A percentile compares a stretch with the other conserved stretches of the same genome.
These are phyloP conservation scores for Aphelinus atriplicis DNA, from an alignment of 1,140 invertebrate genomes.

Conservation along the genomic window DNA sequence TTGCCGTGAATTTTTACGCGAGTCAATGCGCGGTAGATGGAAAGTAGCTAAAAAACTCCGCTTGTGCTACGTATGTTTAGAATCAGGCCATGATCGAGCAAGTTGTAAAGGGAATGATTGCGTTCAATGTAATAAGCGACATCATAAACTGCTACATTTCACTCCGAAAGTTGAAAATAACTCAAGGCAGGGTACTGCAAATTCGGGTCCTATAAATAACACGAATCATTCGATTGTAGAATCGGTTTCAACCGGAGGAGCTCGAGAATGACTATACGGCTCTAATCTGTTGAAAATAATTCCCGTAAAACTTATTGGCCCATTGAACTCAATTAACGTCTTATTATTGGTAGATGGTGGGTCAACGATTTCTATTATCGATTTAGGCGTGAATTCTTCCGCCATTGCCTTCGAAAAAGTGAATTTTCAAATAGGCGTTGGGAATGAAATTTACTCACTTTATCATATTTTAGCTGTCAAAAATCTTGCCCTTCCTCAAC, in stretches of 20 bases:
- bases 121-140: background rate
- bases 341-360: background rate
- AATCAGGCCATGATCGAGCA: background rate
- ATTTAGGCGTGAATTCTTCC: background rate
- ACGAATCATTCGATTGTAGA: too few relatives aligned
- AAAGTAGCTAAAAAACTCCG: background rate
- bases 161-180: background rate
- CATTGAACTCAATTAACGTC: background rate
- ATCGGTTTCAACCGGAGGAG: too few relatives aligned
- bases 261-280: background rate
- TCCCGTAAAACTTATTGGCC: background rate
- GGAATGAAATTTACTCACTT: too few relatives aligned
- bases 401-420: background rate
- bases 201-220: background rate
- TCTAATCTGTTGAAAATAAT: slow-evolving; percentile 11
- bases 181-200: background rate
- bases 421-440: too few relatives aligned
- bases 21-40: slow-evolving; percentile 1
- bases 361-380: background rate
- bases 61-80: slow-evolving; percentile 1
- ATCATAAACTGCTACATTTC: slow-evolving; percentile 22
- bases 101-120: background rate
- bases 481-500: too few relatives aligned
- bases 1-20: background rate
- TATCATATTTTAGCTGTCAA: too few relatives aligned